These are phyloP conservation scores for Chloroclysta siterata DNA, from an alignment of 2,888 invertebrate species.

Conservation along the genomic window DNA sequence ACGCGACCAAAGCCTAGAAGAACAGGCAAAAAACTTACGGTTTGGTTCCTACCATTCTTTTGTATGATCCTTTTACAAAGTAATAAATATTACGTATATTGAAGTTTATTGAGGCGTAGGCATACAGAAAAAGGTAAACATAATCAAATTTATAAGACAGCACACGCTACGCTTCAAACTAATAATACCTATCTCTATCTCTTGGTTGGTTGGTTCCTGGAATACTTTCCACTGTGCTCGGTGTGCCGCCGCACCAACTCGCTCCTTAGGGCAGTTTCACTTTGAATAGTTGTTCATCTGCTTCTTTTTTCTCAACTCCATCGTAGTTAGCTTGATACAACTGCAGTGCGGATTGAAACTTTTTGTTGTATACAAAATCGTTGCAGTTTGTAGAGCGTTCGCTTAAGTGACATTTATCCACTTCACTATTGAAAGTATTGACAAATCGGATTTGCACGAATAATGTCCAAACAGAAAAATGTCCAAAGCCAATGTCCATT, in stretches of 20 bases:
- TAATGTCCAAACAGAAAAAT: no score
- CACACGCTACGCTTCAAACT: no score
- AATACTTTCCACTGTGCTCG: constrained; percentile 22
- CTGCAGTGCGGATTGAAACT: constrained; percentile 37
- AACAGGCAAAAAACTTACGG: no score
- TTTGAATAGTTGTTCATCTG: constrained; percentile 43
- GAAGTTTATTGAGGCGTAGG: no score
- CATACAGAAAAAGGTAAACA: no score
- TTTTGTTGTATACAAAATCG: constrained; percentile 35
- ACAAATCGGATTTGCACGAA: neutral
- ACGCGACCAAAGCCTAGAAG: no score
- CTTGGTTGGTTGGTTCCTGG: constrained; percentile 10
- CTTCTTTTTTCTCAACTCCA: constrained; percentile 39
- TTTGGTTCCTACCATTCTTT: no score
- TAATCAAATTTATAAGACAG: no score
- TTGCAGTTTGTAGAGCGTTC: constrained; percentile 18
- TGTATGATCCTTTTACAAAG: no score
- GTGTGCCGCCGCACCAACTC: constrained; percentile 34
- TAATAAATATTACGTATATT: no score
- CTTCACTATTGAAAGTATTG: constrained; percentile 18
- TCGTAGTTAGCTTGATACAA: constrained; percentile 42
- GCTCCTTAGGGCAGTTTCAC: constrained; percentile 43
- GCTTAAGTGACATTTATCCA: constrained; percentile 17
- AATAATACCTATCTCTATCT: no score
- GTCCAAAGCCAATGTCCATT: no score